These are phyloP conservation scores for Rhagologus leucostigma DNA, from an alignment of 2,113 vertebrate species.

Conservation along the genomic window DNA sequence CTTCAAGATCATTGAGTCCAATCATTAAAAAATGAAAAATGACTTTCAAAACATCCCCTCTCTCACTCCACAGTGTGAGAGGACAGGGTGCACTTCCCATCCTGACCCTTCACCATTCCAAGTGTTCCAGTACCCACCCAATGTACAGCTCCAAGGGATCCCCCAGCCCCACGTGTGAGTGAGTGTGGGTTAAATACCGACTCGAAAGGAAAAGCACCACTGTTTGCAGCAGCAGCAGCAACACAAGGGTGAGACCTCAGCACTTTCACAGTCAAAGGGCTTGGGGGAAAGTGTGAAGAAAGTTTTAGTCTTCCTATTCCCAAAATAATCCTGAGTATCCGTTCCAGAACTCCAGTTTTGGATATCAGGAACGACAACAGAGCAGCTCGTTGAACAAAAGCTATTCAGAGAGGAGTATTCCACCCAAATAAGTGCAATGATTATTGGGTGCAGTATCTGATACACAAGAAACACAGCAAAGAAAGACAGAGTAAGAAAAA, in stretches of 20 bases:
- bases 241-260: not conserved
- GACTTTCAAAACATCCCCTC: not conserved
- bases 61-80: not conserved
- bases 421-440: not conserved
- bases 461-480: not conserved
- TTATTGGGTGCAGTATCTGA: not conserved
- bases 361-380: not conserved
- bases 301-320: not conserved
- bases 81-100: not conserved
- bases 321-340: not conserved
- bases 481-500: not conserved
- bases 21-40: not conserved
- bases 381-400: not conserved
- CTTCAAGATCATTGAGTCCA: not conserved
- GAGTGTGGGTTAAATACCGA: not conserved
- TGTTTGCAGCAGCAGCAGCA: not conserved
- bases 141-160: not conserved
- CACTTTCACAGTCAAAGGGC: not conserved
- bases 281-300: not conserved
- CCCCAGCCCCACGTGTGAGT: fast-evolving
- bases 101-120: not conserved
- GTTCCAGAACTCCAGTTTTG: not conserved
- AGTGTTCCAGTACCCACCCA: not conserved
- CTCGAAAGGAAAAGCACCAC: not conserved
- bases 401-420: not conserved